These are phyloP conservation scores for Aplodontia rufa DNA, from an alignment of 2,113 vertebrate species.

Conservation along the genomic window DNA sequence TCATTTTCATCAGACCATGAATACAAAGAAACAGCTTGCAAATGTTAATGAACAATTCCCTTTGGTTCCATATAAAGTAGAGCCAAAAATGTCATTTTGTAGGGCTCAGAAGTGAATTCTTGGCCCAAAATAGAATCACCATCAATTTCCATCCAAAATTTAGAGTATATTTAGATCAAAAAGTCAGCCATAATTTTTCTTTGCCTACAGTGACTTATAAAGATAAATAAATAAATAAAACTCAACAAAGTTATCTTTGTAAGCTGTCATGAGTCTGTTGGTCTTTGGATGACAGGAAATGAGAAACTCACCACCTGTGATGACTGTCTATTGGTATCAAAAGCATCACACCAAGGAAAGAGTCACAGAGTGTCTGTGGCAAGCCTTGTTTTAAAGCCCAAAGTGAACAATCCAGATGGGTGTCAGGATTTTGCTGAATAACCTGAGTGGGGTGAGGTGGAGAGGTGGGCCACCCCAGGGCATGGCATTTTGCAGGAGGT, in stretches of 20 bases:
- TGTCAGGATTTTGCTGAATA: neutral
- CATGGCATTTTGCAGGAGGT: neutral
- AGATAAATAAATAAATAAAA: neutral
- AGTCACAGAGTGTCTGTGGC: rapidly evolving
- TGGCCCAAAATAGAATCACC: conserved; percentile 50
- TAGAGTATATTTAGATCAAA: conserved; percentile 57
- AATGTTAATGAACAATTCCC: conserved; percentile 71
- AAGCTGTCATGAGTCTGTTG: neutral
- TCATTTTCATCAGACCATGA: conserved; percentile 58
- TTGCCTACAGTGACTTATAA: no score
- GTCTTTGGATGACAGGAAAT: neutral
- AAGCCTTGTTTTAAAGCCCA: neutral
- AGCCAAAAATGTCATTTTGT: conserved; percentile 63
- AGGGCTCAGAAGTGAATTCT: conserved; percentile 58
- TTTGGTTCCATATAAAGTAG: conserved; percentile 60
- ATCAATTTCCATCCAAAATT: conserved; percentile 63
- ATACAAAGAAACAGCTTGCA: conserved; percentile 69
- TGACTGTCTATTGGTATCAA: neutral
- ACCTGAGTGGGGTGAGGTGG: neutral
- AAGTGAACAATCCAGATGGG: neutral
- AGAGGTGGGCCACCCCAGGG: neutral
- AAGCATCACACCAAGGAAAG: neutral
- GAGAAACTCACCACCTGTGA: neutral
- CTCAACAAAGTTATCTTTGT: conserved; percentile 19
- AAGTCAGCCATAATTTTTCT: conserved; percentile 50